Percentiles rank a stretch among this genome's conserved stretches.
These are phyloP conservation scores for Lysandra coridon DNA, from an alignment of 2,888 invertebrate genomes.

Conservation along the genomic window DNA sequence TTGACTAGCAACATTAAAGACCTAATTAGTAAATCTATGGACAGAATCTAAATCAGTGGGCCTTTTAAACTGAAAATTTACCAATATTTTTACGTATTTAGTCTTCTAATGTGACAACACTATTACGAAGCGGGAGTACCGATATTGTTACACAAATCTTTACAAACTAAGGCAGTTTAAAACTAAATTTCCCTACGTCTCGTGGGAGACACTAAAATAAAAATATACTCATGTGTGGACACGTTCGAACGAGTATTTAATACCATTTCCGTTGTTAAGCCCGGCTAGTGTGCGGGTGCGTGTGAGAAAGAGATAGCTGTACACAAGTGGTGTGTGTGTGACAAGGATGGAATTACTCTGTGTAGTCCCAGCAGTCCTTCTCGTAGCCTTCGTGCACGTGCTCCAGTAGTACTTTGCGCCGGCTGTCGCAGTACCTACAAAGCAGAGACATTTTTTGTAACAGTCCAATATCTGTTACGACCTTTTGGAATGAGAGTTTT, in stretches of 20 bases:
- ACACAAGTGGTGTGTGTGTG: slow-evolving; percentile 38
- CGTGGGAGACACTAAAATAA: not conserved
- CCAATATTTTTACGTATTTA: not conserved
- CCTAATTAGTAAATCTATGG: slow-evolving; percentile 10
- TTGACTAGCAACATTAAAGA: slow-evolving; percentile 11
- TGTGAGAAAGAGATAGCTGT: slow-evolving; percentile 43
- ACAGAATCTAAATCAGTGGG: slow-evolving; percentile 21
- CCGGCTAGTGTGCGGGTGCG: slow-evolving; percentile 28
- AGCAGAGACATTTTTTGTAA: not conserved
- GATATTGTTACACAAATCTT: slow-evolving; percentile 5
- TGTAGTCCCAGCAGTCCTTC: slow-evolving; percentile 98
- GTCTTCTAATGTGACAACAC: slow-evolving; percentile 2
- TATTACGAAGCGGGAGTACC: not conserved
- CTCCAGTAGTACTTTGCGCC: slow-evolving; percentile 96
- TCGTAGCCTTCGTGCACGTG: slow-evolving; percentile 99
- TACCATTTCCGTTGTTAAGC: not conserved
- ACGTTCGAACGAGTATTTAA: not conserved
- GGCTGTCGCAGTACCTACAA: slow-evolving; percentile 97
- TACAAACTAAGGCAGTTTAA: slow-evolving; percentile 15
- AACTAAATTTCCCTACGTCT: slow-evolving; percentile 11
- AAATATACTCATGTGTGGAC: slow-evolving; percentile 18
- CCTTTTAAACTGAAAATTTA: not conserved
- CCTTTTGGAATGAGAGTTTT: too few species aligned
- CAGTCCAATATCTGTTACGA: not conserved
- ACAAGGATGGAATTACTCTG: slow-evolving; percentile 82